Percentiles rank a stretch among this genome's conserved stretches.
phyloP scores from a whole-genome alignment of 1,140 invertebrate genomes.

The Caerostris darwini region DNA sequence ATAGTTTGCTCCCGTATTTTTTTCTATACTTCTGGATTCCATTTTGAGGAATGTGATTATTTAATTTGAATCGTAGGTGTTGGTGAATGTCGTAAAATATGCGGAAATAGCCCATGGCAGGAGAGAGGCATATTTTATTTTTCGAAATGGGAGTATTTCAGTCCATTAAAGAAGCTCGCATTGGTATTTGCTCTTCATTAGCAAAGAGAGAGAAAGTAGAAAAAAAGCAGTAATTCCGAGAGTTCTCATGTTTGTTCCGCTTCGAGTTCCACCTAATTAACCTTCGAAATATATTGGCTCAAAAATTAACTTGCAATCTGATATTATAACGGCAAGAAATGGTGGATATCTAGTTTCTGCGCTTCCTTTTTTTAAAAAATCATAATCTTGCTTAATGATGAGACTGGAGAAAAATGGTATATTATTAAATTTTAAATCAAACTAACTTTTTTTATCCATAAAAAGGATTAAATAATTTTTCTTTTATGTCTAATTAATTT shows the following conservation, averaged over 20 bases:
- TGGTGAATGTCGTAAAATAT: not conserved
- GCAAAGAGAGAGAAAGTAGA: not conserved
- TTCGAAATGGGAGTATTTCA: not conserved
- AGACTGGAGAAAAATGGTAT: not conserved
- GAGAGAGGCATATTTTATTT: not conserved
- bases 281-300: constrained; percentile 47
- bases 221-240: not conserved
- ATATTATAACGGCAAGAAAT: not conserved
- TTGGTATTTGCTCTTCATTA: constrained; percentile 55
- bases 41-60: constrained; percentile 40
- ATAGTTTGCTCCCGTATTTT: not conserved
- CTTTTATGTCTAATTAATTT: too few species aligned
- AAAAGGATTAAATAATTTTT: too few species aligned
- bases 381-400: not conserved
- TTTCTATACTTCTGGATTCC: not conserved
- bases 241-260: constrained; percentile 29
- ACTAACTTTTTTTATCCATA: too few species aligned
- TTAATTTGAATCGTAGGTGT: constrained; percentile 33
- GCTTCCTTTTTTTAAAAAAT: not conserved
- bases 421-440: too few species aligned
- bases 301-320: constrained; percentile 54
- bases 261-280: constrained; percentile 37
- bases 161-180: constrained; percentile 13
- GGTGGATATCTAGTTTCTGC: not conserved
- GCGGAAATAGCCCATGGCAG: not conserved